Conservation (phyloP, 2,113 vertebrate genomes). For the Dasyurus viverrinus region DNA sequence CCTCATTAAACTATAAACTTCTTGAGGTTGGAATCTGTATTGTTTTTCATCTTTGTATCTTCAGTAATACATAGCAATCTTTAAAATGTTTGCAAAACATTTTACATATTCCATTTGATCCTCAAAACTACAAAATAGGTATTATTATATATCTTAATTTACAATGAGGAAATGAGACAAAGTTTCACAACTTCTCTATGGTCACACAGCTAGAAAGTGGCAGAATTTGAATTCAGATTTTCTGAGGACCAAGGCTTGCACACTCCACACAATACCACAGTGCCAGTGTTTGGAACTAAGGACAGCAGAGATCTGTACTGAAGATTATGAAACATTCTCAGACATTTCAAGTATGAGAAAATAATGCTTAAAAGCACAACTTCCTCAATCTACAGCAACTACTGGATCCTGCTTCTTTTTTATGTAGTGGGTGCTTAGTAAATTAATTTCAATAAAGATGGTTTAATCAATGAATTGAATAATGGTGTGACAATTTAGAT, state of each 20-base stretch:
- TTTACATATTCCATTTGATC: not conserved
- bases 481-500: not conserved
- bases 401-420: not conserved
- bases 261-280: not conserved
- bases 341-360: not conserved
- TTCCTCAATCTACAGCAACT: not conserved
- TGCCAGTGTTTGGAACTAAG: not conserved
- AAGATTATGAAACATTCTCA: not conserved
- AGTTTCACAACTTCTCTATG: not conserved
- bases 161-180: not conserved
- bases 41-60: not conserved
- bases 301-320: not conserved
- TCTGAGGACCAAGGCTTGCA: not conserved
- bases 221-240: not conserved
- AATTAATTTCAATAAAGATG: not conserved
- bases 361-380: not conserved
- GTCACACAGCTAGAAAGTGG: not conserved
- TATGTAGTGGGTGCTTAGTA: not conserved
- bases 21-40: not conserved
- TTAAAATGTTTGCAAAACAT: not conserved
- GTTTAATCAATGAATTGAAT: not conserved
- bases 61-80: not conserved
- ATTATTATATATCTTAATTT: not conserved
- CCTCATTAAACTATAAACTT: not conserved
- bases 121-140: not conserved